Base-by-base conservation (phyloP, 1,140 invertebrate species). In the Micrasema minimum region DNA sequence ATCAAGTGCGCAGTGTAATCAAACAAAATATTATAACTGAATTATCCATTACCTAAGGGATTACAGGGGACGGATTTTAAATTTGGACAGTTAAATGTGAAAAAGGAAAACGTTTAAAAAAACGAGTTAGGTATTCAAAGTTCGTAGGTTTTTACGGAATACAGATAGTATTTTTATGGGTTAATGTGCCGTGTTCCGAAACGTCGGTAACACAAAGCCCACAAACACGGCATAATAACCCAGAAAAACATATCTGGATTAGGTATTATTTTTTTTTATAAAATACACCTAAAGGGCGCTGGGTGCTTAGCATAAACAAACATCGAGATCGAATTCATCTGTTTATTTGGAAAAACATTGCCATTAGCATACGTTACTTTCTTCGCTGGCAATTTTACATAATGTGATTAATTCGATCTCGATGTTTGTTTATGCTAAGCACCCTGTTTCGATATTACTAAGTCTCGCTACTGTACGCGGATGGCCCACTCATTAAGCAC, bases 1-100 rank as follows among this genome's bases (percentile, higher is more conserved):
- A 74, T 74, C 71, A 71, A 74, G 62, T 70, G 55, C 57, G 41
- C 46, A 51, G 48, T 65, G 72, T 69, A 59, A 74, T 74, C 72
- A 74, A 74, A 74, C 72, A 74, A 69, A 70, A 74, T 74, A 59
- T 70, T 57, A 55, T 67, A 67, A 67, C 48, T 55, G 66, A 69
- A 73, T 73, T 65, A 72, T 62, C 66, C 43, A 41, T 62, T 43
- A 35, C n/a, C 43, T 51, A 48, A 57, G 71, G 71, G 71, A 59
- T 14, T 2, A n/a, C n/a, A 16, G 10, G 20, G 18, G 38, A 22
- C 11, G 57, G 38, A 31, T 35, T 14, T 5, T 23, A 11, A 20
- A n/a, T n/a, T n/a, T n/a, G n/a, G n/a, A n/a, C n/a, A 22, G 10
- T 1, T 6, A 10, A 9, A 20, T 20, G 48, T 51, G 48, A 20